phyloP scores from a whole-genome alignment of 2,888 invertebrate genomes.

The Andrena minutula region DNA sequence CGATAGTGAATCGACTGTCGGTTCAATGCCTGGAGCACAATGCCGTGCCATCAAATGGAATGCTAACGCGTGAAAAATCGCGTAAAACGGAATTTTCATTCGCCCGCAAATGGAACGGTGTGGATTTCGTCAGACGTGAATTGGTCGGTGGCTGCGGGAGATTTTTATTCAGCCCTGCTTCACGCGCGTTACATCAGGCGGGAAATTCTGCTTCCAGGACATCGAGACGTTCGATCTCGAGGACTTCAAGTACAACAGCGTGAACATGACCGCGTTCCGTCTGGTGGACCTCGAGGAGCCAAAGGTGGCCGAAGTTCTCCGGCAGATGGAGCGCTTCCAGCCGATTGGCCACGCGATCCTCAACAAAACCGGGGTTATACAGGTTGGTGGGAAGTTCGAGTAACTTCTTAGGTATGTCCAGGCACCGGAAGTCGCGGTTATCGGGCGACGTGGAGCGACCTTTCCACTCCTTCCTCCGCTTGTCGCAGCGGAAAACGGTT shows the following conservation, averaged over 20 bases:
- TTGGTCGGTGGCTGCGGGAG: neutral
- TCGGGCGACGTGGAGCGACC: slow-evolving; percentile 12
- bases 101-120: neutral
- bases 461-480: neutral
- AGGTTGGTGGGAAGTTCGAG: slow-evolving; percentile 85
- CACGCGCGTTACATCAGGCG: neutral
- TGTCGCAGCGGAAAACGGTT: slow-evolving; percentile 33
- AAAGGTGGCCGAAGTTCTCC: slow-evolving; percentile 90
- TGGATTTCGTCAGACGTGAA: neutral
- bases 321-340: slow-evolving; percentile 95
- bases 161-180: neutral
- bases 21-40: neutral
- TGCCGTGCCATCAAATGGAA: neutral
- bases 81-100: neutral
- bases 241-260: slow-evolving; percentile 96
- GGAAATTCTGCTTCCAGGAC: slow-evolving; percentile 87
- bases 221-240: slow-evolving; percentile 95
- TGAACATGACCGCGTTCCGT: slow-evolving; percentile 97
- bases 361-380: slow-evolving; percentile 89
- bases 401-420: slow-evolving; percentile 45
- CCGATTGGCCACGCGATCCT: slow-evolving; percentile 93
- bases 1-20: neutral
- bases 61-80: neutral
- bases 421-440: slow-evolving; percentile 45
- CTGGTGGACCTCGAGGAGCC: slow-evolving; percentile 93